Percentiles rank a stretch among this genome's conserved stretches.
Conservation (phyloP, 2,888 invertebrate genomes). For the Lordiphosa fenestrarum region DNA sequence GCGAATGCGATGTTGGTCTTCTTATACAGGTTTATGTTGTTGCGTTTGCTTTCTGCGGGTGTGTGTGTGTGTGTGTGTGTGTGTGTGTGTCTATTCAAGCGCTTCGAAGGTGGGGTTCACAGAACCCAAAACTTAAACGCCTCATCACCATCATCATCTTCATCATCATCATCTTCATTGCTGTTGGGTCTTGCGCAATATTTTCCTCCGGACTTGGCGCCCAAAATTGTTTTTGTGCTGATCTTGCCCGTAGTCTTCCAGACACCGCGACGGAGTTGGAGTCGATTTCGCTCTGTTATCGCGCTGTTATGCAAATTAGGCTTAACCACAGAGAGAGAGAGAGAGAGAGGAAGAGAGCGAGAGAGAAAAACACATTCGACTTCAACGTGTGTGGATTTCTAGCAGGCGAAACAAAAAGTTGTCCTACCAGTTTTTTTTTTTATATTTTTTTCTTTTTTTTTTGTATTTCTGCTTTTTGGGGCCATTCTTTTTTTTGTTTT, state of each 20-base stretch:
- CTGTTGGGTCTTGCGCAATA: slow-evolving; percentile 45
- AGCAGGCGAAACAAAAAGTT: slow-evolving; percentile 72
- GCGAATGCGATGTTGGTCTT: slow-evolving; percentile 11
- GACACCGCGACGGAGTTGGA: background rate
- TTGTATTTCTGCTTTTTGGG: slow-evolving; percentile 47
- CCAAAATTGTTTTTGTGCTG: slow-evolving; percentile 11
- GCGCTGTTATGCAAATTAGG: slow-evolving; percentile 21
- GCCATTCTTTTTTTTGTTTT: slow-evolving; percentile 47
- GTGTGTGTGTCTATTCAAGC: slow-evolving; percentile 15
- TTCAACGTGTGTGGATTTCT: slow-evolving; percentile 53
- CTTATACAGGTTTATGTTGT: slow-evolving; percentile 8
- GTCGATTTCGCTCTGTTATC: slow-evolving; percentile 24
- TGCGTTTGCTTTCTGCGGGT: background rate
- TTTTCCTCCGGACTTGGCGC: slow-evolving; percentile 20
- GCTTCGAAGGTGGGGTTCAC: slow-evolving; percentile 55
- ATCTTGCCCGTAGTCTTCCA: slow-evolving; percentile 2
- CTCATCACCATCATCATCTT: slow-evolving; percentile 17
- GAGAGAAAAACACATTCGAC: slow-evolving; percentile 26
- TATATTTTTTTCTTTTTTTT: slow-evolving; percentile 36
- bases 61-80: slow-evolving; percentile 11
- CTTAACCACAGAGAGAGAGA: background rate
- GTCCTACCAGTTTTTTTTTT: slow-evolving; percentile 70
- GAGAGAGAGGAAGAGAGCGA: background rate
- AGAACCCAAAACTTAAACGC: slow-evolving; percentile 47
- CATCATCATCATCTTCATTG: slow-evolving; percentile 11